Conservation (phyloP, 2,113 vertebrate species). For the Perca schrenkii region DNA sequence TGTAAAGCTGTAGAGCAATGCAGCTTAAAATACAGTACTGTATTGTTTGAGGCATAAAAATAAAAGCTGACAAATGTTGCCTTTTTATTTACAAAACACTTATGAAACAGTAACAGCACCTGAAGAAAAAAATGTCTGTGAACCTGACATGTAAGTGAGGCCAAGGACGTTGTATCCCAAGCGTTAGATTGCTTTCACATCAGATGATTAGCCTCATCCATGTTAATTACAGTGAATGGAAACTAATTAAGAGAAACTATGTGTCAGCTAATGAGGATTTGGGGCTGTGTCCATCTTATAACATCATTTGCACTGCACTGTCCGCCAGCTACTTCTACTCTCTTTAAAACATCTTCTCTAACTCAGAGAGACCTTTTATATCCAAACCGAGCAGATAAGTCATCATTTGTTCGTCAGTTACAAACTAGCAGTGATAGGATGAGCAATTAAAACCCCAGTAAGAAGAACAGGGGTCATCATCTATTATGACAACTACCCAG, state of each 20-base stretch:
- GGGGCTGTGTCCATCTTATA: constrained; percentile 89
- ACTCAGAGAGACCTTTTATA: constrained; percentile 34
- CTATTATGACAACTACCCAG: constrained; percentile 32
- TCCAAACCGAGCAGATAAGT: constrained; percentile 40
- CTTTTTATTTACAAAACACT: constrained; percentile 59
- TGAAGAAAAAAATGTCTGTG: constrained; percentile 75
- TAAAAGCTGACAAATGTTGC: constrained; percentile 28
- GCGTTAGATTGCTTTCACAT: constrained; percentile 97
- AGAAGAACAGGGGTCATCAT: constrained; percentile 23
- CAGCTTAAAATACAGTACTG: background rate
- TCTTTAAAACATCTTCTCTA: constrained; percentile 47
- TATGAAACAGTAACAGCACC: constrained; percentile 63
- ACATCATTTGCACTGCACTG: constrained; percentile 85
- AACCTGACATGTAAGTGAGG: constrained; percentile 90
- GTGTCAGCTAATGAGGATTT: constrained; percentile 96
- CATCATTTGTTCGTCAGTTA: constrained; percentile 15
- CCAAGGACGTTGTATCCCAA: constrained; percentile 94
- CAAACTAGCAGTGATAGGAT: constrained; percentile 34
- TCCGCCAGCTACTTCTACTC: constrained; percentile 52
- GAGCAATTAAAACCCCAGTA: constrained; percentile 60
- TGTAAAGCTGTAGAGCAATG: background rate
- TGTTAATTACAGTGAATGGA: constrained; percentile 97
- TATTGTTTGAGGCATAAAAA: constrained; percentile 7
- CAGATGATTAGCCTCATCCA: constrained; percentile 96
- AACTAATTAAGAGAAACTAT: constrained; percentile 98